Conservation (phyloP, 2,113 vertebrate genomes). For the Electrona antarctica region DNA sequence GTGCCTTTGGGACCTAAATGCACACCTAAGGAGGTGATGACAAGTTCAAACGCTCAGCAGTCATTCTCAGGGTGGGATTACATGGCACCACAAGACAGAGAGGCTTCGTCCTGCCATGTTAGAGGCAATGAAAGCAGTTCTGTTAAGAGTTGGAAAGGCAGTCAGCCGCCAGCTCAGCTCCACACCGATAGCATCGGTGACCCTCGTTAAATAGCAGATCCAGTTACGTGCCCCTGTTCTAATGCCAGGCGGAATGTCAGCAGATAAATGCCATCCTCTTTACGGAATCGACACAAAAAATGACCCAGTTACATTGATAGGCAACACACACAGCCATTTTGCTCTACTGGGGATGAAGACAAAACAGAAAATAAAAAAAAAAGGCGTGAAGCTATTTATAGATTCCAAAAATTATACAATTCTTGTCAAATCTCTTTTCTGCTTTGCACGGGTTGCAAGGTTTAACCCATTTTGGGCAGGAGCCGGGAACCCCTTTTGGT, state of each 20-base stretch:
- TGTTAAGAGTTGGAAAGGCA: slow-evolving; percentile 39
- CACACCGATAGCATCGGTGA: slow-evolving; percentile 48
- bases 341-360: slow-evolving; percentile 1
- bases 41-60: slow-evolving; percentile 20
- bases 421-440: background rate
- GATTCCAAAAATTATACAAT: background rate
- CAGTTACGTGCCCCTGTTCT: slow-evolving; percentile 39
- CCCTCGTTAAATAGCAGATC: slow-evolving; percentile 59
- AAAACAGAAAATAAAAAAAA: slow-evolving; percentile 7
- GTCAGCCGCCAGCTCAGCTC: slow-evolving; percentile 48
- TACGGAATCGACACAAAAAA: slow-evolving; percentile 30
- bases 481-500: too few species aligned
- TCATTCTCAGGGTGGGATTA: slow-evolving; percentile 21
- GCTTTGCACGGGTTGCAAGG: background rate
- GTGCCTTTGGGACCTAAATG: background rate
- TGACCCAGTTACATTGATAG: slow-evolving; percentile 38
- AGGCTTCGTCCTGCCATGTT: slow-evolving; percentile 37
- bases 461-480: too few species aligned
- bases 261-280: slow-evolving; percentile 51
- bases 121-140: slow-evolving; percentile 18
- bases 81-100: slow-evolving; percentile 32
- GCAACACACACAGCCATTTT: slow-evolving; percentile 6
- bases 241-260: slow-evolving; percentile 31
- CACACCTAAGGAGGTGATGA: background rate
- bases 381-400: background rate